A percentile compares a stretch with the other conserved stretches of the same genome.
phyloP scores from a whole-genome alignment of 2,888 invertebrate genomes.

The Itoplectis maculator region DNA sequence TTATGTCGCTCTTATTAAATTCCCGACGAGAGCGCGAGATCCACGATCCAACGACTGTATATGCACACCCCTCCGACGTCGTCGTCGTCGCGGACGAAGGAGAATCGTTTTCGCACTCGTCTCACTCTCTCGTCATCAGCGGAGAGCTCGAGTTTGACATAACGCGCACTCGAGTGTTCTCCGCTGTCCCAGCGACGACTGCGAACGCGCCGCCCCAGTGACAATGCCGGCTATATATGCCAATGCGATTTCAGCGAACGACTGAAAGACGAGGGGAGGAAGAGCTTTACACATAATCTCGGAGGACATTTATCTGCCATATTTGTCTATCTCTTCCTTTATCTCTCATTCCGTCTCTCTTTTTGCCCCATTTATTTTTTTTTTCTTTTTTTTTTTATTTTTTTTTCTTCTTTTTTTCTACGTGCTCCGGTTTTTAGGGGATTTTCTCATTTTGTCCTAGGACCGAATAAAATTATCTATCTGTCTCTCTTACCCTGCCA shows the following conservation, averaged over 20 bases:
- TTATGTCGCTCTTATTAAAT: slow-evolving; percentile 80
- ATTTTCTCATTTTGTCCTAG: too few relatives aligned
- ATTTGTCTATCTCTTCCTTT: background rate
- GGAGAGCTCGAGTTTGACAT: background rate
- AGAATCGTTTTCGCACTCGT: slow-evolving; percentile 50
- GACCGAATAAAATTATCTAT: too few relatives aligned
- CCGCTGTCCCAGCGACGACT: background rate
- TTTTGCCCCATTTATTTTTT: too few relatives aligned
- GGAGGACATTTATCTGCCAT: slow-evolving; percentile 27
- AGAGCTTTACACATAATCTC: slow-evolving; percentile 29
- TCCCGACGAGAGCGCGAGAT: slow-evolving; percentile 68
- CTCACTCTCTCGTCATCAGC: slow-evolving; percentile 51
- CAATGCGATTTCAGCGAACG: slow-evolving; percentile 15
- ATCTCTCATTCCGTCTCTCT: background rate
- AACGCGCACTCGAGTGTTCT: background rate
- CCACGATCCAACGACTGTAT: slow-evolving; percentile 24
- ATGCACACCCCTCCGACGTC: too few relatives aligned
- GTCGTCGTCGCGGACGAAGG: slow-evolving; percentile 38
- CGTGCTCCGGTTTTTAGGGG: too few relatives aligned
- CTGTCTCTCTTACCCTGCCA: background rate
- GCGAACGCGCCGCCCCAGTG: background rate
- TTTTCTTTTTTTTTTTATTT: too few relatives aligned
- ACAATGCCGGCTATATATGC: background rate
- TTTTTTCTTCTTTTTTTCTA: too few relatives aligned
- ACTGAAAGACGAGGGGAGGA: slow-evolving; percentile 3